These are phyloP conservation scores for Gambusia holbrooki DNA, from an alignment of 2,113 vertebrate species.

Conservation along the genomic window DNA sequence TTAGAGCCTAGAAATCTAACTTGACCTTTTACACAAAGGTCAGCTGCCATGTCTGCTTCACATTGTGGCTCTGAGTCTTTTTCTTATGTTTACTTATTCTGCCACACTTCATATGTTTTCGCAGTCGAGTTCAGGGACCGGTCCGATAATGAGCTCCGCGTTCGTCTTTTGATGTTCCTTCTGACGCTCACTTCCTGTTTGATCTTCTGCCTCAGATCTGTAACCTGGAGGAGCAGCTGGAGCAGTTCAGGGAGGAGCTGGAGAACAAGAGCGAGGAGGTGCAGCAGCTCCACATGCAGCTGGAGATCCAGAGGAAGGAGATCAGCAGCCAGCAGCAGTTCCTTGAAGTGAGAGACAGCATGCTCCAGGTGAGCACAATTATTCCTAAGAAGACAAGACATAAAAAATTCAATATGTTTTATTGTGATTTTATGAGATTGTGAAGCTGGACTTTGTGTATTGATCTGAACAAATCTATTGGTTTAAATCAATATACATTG, in stretches of 20 bases:
- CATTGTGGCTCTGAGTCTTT: background rate
- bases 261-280: constrained; percentile 98
- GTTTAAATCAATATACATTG: too few species aligned
- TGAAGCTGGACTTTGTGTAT: background rate
- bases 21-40: too few species aligned
- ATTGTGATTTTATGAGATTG: background rate
- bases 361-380: constrained; percentile 84
- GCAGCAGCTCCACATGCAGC: constrained; percentile 96
- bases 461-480: too few species aligned
- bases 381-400: background rate
- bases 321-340: constrained; percentile 88
- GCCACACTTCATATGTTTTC: background rate
- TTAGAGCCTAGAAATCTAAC: too few species aligned
- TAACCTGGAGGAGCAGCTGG: constrained; percentile 96
- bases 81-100: background rate
- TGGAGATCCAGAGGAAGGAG: constrained; percentile 96
- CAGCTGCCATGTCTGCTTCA: too few species aligned
- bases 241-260: constrained; percentile 96
- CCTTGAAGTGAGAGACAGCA: constrained; percentile 86
- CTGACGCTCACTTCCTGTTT: background rate
- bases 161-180: background rate
- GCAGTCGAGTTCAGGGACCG: background rate
- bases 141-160: background rate
- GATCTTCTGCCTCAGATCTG: constrained; percentile 80
- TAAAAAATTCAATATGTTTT: background rate